Percentiles rank a stretch among this genome's conserved stretches.
phyloP scores from a whole-genome alignment of 1,140 invertebrate species.

The Cyclina sinensis region DNA sequence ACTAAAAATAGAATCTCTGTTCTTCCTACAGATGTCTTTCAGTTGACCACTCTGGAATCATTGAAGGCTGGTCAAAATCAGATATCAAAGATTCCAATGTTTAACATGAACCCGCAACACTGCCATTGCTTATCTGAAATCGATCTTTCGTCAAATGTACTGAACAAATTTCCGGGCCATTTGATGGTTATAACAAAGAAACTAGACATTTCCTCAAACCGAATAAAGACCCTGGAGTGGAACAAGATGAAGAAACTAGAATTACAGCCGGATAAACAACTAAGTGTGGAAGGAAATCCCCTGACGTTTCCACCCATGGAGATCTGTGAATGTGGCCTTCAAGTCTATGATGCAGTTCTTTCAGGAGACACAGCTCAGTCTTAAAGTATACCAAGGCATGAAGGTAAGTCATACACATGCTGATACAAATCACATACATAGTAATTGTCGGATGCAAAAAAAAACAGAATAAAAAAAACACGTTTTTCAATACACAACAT shows the following conservation, averaged over 20 bases:
- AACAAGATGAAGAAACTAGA: constrained; percentile 79
- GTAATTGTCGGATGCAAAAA: too few relatives aligned
- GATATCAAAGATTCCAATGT: constrained; percentile 81
- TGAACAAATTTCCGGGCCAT: constrained; percentile 83
- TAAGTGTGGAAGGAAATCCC: constrained; percentile 82
- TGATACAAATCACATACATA: too few relatives aligned
- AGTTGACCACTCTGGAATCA: constrained; percentile 78
- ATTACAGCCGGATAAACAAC: constrained; percentile 72
- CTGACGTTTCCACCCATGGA: constrained; percentile 81
- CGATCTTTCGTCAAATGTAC: constrained; percentile 83
- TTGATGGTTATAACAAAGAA: constrained; percentile 78
- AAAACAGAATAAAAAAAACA: too few relatives aligned
- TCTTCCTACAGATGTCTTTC: constrained; percentile 83
- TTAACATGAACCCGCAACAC: constrained; percentile 80
- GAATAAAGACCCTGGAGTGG: constrained; percentile 80
- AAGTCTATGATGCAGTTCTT: constrained; percentile 82
- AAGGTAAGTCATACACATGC: constrained; percentile 76
- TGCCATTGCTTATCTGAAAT: constrained; percentile 77
- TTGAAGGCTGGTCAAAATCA: constrained; percentile 83
- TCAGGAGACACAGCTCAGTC: constrained; percentile 79
- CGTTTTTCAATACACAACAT: too few relatives aligned
- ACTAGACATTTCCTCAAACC: constrained; percentile 82
- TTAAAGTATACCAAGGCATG: constrained; percentile 80
- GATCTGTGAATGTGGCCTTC: constrained; percentile 81
- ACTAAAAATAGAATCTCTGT: constrained; percentile 82